Percentiles rank a stretch among this genome's conserved stretches.
These are phyloP conservation scores for Esox niger DNA, from an alignment of 2,113 vertebrate species.

Conservation along the genomic window DNA sequence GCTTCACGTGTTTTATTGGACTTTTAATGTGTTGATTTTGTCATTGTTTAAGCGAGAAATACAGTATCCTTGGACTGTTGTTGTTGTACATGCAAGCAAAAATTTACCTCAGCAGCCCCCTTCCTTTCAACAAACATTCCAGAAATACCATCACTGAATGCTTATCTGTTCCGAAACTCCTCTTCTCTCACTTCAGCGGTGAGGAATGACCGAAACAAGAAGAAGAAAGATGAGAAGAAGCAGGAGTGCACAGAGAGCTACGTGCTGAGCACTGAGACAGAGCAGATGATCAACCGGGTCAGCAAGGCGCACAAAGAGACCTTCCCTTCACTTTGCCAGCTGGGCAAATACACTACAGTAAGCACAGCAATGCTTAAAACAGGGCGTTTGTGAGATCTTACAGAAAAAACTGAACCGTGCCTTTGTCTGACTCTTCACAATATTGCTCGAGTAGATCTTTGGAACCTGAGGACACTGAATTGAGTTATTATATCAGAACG, in stretches of 20 bases:
- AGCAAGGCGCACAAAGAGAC: slow-evolving; percentile 97
- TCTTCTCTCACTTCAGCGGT: slow-evolving; percentile 76
- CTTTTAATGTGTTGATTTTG: not conserved
- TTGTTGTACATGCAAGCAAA: too few species aligned
- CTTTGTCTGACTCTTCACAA: too few species aligned
- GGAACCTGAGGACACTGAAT: too few species aligned
- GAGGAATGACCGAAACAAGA: slow-evolving; percentile 96
- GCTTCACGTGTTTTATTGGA: not conserved
- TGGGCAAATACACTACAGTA: slow-evolving; percentile 99
- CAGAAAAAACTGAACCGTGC: not conserved
- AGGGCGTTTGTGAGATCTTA: not conserved
- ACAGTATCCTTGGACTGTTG: too few species aligned
- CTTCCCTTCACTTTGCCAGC: slow-evolving; percentile 96
- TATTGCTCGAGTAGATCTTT: too few species aligned
- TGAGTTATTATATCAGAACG: too few species aligned
- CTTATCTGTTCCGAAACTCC: not conserved
- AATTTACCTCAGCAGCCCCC: too few species aligned
- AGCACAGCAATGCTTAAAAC: slow-evolving; percentile 33
- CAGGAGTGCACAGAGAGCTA: slow-evolving; percentile 90
- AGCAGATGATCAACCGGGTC: slow-evolving; percentile 94
- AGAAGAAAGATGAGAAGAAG: slow-evolving; percentile 95
- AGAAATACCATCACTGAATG: not conserved
- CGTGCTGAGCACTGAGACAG: slow-evolving; percentile 88
- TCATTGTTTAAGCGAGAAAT: too few species aligned
- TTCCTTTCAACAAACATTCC: not conserved